These are phyloP conservation scores for Chaenodraco wilsoni DNA, from an alignment of 2,797 vertebrate species.

Conservation along the genomic window DNA sequence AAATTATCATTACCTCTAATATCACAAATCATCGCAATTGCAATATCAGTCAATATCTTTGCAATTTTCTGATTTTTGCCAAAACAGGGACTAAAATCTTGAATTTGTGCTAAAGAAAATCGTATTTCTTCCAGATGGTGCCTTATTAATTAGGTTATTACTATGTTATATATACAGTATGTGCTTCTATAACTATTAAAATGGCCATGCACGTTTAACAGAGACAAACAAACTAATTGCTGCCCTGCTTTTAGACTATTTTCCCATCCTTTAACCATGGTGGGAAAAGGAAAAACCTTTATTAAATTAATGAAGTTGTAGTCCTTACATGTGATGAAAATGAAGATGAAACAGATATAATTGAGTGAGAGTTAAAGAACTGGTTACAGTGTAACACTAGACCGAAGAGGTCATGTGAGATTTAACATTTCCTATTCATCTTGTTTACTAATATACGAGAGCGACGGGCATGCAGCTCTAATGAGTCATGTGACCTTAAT, in stretches of 20 bases:
- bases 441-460: not conserved
- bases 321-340: not conserved
- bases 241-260: not conserved
- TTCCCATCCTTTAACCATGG: not conserved
- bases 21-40: too few relatives aligned
- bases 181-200: not conserved
- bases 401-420: not conserved
- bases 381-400: not conserved
- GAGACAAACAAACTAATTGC: not conserved
- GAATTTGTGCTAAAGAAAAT: not conserved
- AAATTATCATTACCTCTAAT: too few relatives aligned
- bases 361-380: not conserved
- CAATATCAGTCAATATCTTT: too few relatives aligned
- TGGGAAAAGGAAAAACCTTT: not conserved
- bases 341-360: not conserved
- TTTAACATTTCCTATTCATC: conserved; percentile 13
- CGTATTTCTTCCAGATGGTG: conserved; percentile 7
- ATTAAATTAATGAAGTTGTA: not conserved
- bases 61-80: too few relatives aligned
- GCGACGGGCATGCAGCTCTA: not conserved
- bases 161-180: not conserved
- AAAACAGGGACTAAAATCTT: conserved; percentile 12
- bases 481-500: conserved; percentile 26
- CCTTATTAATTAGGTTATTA: conserved; percentile 7
- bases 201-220: not conserved